phyloP scores from a whole-genome alignment of 1,140 invertebrate species.

The Drosophila punjabiensis region DNA sequence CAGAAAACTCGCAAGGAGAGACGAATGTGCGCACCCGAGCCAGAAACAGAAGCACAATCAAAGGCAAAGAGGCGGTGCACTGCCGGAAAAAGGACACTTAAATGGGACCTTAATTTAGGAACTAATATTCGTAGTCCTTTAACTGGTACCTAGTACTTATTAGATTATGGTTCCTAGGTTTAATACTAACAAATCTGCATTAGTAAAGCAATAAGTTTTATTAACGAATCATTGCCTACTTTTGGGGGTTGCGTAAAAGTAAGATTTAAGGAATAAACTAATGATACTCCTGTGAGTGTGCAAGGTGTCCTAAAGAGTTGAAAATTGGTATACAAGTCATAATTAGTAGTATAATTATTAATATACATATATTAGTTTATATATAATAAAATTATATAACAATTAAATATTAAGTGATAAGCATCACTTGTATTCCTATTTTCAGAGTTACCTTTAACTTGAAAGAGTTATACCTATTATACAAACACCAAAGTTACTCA shows the following conservation, averaged over 20 bases:
- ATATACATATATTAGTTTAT: too few species aligned
- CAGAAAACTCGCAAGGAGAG: conserved; percentile 74
- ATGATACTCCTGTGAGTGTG: neutral
- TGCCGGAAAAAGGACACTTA: neutral
- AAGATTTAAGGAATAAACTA: neutral
- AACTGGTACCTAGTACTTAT: neutral
- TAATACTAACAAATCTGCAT: too few species aligned
- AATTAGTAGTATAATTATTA: neutral
- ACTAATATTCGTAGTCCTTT: neutral
- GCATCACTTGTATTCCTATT: neutral
- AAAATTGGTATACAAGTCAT: neutral
- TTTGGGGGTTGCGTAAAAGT: neutral
- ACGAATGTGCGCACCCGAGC: conserved; percentile 74
- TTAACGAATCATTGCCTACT: neutral
- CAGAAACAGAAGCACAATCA: conserved; percentile 53
- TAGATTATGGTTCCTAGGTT: too few species aligned
- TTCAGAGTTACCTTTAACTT: too few species aligned
- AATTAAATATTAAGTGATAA: too few species aligned
- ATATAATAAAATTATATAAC: too few species aligned
- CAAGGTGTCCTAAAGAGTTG: neutral
- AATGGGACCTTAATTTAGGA: neutral
- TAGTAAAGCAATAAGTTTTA: too few species aligned
- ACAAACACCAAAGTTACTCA: too few species aligned
- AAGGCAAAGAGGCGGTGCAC: conserved; percentile 34
- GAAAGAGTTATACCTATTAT: too few species aligned